Evolutionary conservation across 2,113 vertebrate genomes (phyloP).

Genomic region (Hypanus sabinus): DNA sequence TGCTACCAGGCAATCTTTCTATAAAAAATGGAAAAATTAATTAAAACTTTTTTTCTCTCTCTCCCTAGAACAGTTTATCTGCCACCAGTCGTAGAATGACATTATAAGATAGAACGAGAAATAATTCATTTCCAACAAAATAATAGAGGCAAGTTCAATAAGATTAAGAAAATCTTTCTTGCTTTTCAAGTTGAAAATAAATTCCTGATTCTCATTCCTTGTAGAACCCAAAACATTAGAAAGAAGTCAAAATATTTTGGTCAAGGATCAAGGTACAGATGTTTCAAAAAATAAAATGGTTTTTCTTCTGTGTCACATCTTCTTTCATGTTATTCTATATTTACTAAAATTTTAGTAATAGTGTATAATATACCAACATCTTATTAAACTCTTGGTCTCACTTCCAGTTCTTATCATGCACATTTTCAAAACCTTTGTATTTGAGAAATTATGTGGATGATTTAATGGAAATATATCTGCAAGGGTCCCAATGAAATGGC

Average conservation of each 20-base stretch:
- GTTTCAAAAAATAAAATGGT: not conserved
- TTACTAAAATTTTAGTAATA: not conserved
- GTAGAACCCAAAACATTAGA: not conserved
- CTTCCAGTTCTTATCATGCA: not conserved
- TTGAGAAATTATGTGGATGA: no score
- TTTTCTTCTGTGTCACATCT: not conserved
- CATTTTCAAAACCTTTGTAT: not conserved
- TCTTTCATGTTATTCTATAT: not conserved
- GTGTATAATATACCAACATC: not conserved
- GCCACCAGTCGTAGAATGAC: not conserved
- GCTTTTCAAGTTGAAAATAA: not conserved
- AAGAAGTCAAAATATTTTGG: not conserved
- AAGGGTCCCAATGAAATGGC: no score
- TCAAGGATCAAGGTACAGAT: not conserved
- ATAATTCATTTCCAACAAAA: not conserved
- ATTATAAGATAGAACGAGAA: not conserved
- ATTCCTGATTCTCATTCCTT: not conserved
- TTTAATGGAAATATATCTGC: no score
- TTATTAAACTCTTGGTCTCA: not conserved
- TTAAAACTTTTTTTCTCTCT: slow-evolving; percentile 16
- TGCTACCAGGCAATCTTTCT: not conserved
- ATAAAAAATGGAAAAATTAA: slow-evolving; percentile 8
- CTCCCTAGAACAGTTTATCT: not conserved
- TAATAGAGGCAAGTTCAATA: not conserved
- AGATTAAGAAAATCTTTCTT: not conserved